Percentiles rank a stretch among this genome's conserved stretches.
phyloP scores from a whole-genome alignment of 2,888 invertebrate genomes.

The Parnassius glacialis region DNA sequence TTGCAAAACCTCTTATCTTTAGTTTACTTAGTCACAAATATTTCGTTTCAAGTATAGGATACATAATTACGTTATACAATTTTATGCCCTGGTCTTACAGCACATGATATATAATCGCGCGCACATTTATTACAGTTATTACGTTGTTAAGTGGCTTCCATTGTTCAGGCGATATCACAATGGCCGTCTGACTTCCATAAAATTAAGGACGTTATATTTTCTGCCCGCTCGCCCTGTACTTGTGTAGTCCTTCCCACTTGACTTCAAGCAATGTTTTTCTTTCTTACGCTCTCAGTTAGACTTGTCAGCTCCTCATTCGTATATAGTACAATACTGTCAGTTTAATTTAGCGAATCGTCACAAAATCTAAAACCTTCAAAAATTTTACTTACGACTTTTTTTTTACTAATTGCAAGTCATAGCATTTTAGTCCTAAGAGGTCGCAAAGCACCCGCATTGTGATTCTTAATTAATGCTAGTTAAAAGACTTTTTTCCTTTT shows the following conservation, averaged over 20 bases:
- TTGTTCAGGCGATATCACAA: not conserved
- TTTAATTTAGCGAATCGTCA: no score
- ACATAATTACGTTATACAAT: no score
- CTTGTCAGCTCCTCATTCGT: not conserved
- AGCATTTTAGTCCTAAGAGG: no score
- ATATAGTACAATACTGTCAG: not conserved
- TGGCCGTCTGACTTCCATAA: not conserved
- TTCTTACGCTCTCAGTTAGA: not conserved
- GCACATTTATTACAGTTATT: conserved; percentile 4
- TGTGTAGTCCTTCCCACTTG: not conserved
- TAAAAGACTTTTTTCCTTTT: no score
- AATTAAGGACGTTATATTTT: conserved; percentile 1
- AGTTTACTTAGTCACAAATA: no score
- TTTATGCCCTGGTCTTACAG: not conserved
- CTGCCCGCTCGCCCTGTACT: not conserved
- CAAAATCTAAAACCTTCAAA: no score
- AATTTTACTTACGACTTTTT: no score
- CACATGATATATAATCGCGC: not conserved
- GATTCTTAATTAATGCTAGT: no score
- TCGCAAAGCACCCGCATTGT: no score
- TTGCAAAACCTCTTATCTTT: no score
- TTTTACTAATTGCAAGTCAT: no score
- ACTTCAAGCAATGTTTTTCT: not conserved
- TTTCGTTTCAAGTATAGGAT: no score
- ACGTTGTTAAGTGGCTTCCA: not conserved